Evolutionary conservation across 2,888 invertebrate genomes (phyloP).

Genomic region (Callosobruchus maculatus): DNA sequence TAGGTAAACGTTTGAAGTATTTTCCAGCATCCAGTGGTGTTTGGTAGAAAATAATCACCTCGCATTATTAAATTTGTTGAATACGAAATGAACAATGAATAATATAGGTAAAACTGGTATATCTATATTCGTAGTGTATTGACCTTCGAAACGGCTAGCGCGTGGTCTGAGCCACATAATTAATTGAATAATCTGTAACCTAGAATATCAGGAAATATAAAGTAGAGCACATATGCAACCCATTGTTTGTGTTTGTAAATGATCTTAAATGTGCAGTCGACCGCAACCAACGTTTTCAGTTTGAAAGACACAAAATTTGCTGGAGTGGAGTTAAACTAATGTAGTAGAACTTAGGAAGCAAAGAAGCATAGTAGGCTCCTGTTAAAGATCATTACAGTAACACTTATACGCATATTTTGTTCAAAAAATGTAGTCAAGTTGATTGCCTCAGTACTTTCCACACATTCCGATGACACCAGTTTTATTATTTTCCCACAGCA

Average conservation of each 20-base stretch:
- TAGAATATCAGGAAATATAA: neutral
- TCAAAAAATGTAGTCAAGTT: no score
- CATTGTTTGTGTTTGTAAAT: neutral
- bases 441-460: no score
- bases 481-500: no score
- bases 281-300: no score
- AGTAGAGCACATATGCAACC: neutral
- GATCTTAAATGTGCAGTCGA: neutral
- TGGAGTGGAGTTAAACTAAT: no score
- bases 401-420: no score
- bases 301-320: no score
- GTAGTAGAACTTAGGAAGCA: no score
- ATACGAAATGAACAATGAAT: neutral
- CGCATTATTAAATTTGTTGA: neutral
- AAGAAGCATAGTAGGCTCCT: no score
- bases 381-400: no score
- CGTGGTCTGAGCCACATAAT: constrained; percentile 7
- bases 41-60: neutral
- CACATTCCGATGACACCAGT: no score
- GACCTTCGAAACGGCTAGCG: constrained; percentile 12
- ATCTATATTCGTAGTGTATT: constrained; percentile 17
- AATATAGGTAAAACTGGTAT: constrained; percentile 10
- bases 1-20: no score
- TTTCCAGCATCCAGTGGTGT: neutral
- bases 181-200: neutral